These are phyloP conservation scores for Argentina silus DNA, from an alignment of 2,797 vertebrate species.

Conservation along the genomic window DNA sequence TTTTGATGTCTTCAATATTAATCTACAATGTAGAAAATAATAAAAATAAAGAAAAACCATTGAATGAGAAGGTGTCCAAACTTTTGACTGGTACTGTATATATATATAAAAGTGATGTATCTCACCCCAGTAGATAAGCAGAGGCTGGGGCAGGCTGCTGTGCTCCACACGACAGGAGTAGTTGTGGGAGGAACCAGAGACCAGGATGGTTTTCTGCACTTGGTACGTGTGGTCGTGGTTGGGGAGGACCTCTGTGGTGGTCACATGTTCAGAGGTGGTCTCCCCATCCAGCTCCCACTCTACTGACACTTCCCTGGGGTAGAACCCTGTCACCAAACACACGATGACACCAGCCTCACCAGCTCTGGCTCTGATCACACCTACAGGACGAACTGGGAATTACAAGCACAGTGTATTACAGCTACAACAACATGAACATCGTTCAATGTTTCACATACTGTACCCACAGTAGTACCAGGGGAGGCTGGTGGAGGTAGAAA, in stretches of 20 bases:
- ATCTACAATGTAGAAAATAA: too few species aligned
- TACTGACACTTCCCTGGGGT: constrained; percentile 26
- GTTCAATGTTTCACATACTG: too few species aligned
- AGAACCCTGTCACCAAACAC: constrained; percentile 31
- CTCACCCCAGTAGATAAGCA: not conserved
- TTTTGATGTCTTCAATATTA: too few species aligned
- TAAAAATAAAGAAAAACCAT: too few species aligned
- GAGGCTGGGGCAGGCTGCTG: not conserved
- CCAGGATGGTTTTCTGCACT: constrained; percentile 13
- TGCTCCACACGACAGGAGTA: not conserved
- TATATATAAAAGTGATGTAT: too few species aligned
- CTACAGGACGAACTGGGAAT: constrained; percentile 15
- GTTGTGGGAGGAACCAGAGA: not conserved
- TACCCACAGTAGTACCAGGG: too few species aligned
- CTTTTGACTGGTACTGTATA: too few species aligned
- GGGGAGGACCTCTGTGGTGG: constrained; percentile 24
- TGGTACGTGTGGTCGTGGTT: constrained; percentile 36
- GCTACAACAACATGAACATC: not conserved
- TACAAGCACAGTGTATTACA: not conserved
- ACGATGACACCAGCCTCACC: not conserved
- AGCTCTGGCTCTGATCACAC: constrained; percentile 9
- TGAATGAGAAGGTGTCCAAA: too few species aligned
- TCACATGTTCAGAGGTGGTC: constrained; percentile 9
- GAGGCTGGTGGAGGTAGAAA: too few species aligned
- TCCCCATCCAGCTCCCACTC: constrained; percentile 20